Percentiles rank a stretch among this genome's conserved stretches.
Evolutionary conservation across 2,113 vertebrate species (phyloP).

Genomic region (Nerophis ophidion): DNA sequence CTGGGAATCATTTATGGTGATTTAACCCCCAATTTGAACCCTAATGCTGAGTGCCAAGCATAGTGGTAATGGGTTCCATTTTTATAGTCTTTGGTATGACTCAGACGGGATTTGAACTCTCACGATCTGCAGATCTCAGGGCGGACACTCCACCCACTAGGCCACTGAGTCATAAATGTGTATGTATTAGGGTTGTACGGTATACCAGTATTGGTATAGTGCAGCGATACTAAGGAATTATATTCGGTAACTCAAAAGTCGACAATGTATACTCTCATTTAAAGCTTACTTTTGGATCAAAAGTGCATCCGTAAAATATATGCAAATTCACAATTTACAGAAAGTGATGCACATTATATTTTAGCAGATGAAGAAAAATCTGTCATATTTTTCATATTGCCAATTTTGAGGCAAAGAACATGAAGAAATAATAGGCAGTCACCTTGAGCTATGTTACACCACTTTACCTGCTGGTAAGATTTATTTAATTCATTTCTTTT

Average conservation of each 20-base stretch:
- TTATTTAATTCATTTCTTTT: conserved; percentile 69
- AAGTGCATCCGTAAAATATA: conserved; percentile 26
- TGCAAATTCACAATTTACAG: conserved; percentile 36
- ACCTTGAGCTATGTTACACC: conserved; percentile 66
- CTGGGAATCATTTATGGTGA: too few species aligned
- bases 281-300: conserved; percentile 29
- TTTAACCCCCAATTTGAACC: too few species aligned
- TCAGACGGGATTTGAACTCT: too few species aligned
- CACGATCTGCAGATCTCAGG: too few species aligned
- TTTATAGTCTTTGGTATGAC: too few species aligned
- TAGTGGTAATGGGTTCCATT: too few species aligned
- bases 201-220: too few species aligned
- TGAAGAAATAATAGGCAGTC: conserved; percentile 65
- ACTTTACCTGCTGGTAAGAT: conserved; percentile 67
- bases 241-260: conserved; percentile 13
- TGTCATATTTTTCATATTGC: conserved; percentile 57
- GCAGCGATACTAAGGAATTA: too few species aligned
- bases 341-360: conserved; percentile 18
- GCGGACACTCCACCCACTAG: too few species aligned
- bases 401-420: conserved; percentile 59
- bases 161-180: too few species aligned
- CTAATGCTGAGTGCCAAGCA: too few species aligned
- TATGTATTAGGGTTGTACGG: too few species aligned
- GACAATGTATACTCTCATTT: conserved; percentile 7
- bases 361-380: conserved; percentile 16